Evolutionary conservation across 2,797 vertebrate genomes (phyloP), one percentile per base, ranked within the genome.

Genomic region (Ctenopoma multispine): DNA sequence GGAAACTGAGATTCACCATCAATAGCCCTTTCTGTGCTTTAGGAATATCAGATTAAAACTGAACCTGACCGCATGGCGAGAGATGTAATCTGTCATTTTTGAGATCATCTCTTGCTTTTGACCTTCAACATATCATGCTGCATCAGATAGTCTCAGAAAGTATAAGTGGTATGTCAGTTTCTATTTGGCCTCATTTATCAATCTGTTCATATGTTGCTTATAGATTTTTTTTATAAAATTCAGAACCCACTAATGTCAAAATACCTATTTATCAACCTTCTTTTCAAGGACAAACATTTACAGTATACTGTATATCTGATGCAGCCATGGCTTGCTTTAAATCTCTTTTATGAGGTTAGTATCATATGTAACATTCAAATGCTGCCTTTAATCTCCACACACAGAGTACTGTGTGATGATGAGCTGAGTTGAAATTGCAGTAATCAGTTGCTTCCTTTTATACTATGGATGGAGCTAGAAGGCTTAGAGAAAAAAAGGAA

Each of bases 101-200:
- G 47, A 57, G 61, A 80, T 81, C 66, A 59, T 51, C 64, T 79
- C 83, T 84, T 63, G 57, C 53, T 68, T 82, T 70, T 75, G 87
- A 90, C 86, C 87, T 89, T 87, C 73, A 86, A 5, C 66, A 64
- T 53, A 50, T 81, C 65, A 64, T 8, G 46, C 65, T 17, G 56
- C 63, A 81, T 77, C 75, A 83, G 60, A 59, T 46, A 44, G 59
- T 69, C 66, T 49, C 61, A 40, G 63, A 40, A 74, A 63, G 76
- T 75, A 75, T 49, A 63, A 74, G 73, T 48, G 58, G 60, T 60
- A 61, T 31, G 78, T 75, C 83, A 71, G 74, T 66, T 73, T 54
- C 71, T 55, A 61, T 72, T 68, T 44, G 62, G 63, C 46, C 69
- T 73, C 80, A 84, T 89, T 84, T 58, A 79, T 89, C 81, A 86